Base-by-base conservation (phyloP, 1,140 invertebrate genomes). In the Atta colombica region DNA sequence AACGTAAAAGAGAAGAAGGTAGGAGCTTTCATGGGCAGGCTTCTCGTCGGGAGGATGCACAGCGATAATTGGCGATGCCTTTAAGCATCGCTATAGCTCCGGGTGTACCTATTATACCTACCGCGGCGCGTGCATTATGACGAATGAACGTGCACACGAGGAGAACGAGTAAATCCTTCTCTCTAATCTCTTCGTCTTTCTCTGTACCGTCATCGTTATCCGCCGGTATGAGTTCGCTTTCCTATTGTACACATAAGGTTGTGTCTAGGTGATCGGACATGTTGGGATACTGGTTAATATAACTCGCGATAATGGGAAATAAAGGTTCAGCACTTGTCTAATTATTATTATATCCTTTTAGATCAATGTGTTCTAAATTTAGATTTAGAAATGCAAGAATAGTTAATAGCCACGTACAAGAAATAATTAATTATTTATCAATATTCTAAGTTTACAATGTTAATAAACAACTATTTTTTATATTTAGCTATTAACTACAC, bases 51-150 rank as follows among this genome's bases (percentile, higher is more conserved):
- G 51, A 82, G 58, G 88, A 77, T 87, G 68, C 68, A 63, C 74
- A 85, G 89, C 86, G 89, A 90, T 90, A 90, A 90, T 90, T 90
- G 89, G 89, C 80, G 71, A 78, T 88, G 74, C 86, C 74, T 85
- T 90, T 77, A 81, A 90, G 80, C 65, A 84, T 80, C 74, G 66
- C 60, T 51, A 71, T 86, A 71, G 49, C 66, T 51, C 60, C 31
- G 63, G 72, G 84, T 71, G 61, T 74, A 90, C 68, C 74, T 84
- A 90, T 90, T 90, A 90, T 80, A 80, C 81, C 55, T 86, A 78
- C 58, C 88, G 86, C 72, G 74, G 74, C 58, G 81, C 39, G 78
- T 77, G 78, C 78, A 68, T 87, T 84, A 89, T 87, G 89, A 90
- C 86, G 87, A 90, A 90, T 90, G 86, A 77, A 72, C 74, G 72